Conservation (phyloP, 2,797 vertebrate genomes). For the Rachycentron canadum region DNA sequence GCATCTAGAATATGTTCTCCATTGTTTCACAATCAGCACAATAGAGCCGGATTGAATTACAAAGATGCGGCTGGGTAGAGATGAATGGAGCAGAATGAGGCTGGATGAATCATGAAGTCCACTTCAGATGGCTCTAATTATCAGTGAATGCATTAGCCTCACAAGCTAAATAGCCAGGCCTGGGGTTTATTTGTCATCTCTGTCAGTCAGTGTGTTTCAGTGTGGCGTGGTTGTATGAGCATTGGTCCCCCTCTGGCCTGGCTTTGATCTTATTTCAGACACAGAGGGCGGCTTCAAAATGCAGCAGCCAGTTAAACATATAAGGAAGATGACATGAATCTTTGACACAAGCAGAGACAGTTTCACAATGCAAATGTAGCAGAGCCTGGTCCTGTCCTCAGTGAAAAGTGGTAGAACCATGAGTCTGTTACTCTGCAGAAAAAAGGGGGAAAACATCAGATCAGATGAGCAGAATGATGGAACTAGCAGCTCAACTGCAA, state of each 20-base stretch:
- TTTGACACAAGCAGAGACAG: neutral
- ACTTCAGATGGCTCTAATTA: slow-evolving; percentile 80
- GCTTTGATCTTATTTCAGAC: slow-evolving; percentile 33
- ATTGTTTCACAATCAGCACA: slow-evolving; percentile 75
- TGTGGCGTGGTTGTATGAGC: neutral
- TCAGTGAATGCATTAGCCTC: slow-evolving; percentile 70
- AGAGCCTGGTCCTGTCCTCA: too few species aligned
- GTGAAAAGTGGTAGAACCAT: too few species aligned
- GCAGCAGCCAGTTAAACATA: neutral
- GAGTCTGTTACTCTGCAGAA: neutral
- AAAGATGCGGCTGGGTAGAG: slow-evolving; percentile 70
- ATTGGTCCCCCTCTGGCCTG: slow-evolving; percentile 14
- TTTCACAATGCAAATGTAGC: neutral
- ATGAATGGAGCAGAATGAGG: slow-evolving; percentile 68
- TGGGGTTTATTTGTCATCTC: slow-evolving; percentile 35
- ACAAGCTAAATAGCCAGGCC: slow-evolving; percentile 49
- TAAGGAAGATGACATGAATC: neutral
- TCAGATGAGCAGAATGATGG: slow-evolving; percentile 20
- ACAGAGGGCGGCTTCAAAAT: neutral
- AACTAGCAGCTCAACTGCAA: slow-evolving; percentile 21
- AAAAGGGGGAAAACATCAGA: slow-evolving; percentile 6
- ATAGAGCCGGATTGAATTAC: slow-evolving; percentile 75
- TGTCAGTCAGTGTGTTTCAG: slow-evolving; percentile 13
- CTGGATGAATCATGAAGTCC: slow-evolving; percentile 74
- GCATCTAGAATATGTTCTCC: slow-evolving; percentile 55